Base-by-base conservation (phyloP, 2,888 invertebrate genomes). In the Omphaloscelis lunosa region DNA sequence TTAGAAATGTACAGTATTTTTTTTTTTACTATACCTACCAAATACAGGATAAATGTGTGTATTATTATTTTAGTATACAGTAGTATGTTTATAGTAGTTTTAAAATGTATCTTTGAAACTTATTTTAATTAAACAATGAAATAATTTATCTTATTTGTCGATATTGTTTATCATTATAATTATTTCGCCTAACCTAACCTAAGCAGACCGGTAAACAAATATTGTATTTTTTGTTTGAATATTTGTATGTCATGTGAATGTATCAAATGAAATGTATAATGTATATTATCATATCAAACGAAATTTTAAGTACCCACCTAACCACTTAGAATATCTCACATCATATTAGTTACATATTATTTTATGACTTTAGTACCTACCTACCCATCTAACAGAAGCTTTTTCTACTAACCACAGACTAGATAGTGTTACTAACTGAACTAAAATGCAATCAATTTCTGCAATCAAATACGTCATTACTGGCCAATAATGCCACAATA, bases 381-480 rank as follows among this genome's bases (percentile, higher is more conserved):
- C 12, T 29, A 23, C 5, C 17, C 59, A 17, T 17, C 15, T 23
- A 29, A 34, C 53, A 23, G 27, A 84, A 61, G 34, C 66, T 69
- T 59, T 56, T 80, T 63, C 83, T 77, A 48, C 62, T 20, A 70
- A 65, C 70, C n/a, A 56, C 56, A 56, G 6, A 12, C n/a, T 56
- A 56, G n/a, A 56, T 12, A 56, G 11, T 82, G 68, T 80, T 77
- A 48, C 69, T n/a, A 70, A 65, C 70, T 70, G 71, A 75, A 80
- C 81, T 80, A 83, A 77, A 84, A 76, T 68, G 69, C 69, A 78
- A 82, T 87, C 78, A 87, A 84, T 88, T 79, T 80, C 69, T 79
- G 79, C 77, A n/a, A n/a, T n/a, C 82, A 80, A 82, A 86, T 84
- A 83, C 73, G 66, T 85, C 85, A 87, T 85, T 88, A 85, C 79